Percentiles rank a stretch among this genome's conserved stretches.
phyloP scores from a whole-genome alignment of 2,113 vertebrate genomes.

The Neolamprologus cancellatus region DNA sequence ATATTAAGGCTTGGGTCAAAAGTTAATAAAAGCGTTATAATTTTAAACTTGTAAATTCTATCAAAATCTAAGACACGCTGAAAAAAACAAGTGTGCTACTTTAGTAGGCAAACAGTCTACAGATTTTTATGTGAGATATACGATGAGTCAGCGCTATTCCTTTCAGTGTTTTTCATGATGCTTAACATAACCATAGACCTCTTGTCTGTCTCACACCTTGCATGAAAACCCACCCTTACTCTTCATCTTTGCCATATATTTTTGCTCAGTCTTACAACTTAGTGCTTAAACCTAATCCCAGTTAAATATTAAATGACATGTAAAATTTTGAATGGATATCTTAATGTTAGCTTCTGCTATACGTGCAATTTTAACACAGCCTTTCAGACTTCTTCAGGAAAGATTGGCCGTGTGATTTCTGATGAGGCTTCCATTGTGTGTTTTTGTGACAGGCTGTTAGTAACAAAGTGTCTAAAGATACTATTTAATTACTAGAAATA shows the following conservation, averaged over 20 bases:
- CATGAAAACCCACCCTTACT: not conserved
- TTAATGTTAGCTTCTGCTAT: not conserved
- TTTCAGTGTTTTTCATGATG: not conserved
- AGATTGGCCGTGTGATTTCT: not conserved
- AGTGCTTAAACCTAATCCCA: not conserved
- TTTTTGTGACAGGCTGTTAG: not conserved
- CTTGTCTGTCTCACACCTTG: not conserved
- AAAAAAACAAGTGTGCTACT: not conserved
- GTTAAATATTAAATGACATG: not conserved
- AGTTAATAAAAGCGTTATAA: not conserved
- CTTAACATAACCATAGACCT: not conserved
- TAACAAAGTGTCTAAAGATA: not conserved
- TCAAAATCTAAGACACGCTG: not conserved
- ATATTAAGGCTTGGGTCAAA: not conserved
- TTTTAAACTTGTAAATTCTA: not conserved
- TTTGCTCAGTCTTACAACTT: not conserved
- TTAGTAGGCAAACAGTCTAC: not conserved
- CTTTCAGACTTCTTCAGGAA: not conserved
- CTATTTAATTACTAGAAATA: not conserved
- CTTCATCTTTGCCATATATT: not conserved
- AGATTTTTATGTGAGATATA: not conserved
- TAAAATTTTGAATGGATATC: not conserved
- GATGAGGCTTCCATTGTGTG: not conserved
- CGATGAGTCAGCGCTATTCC: not conserved
- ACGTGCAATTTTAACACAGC: not conserved